A percentile compares a stretch with the other conserved stretches of the same genome.
Conservation (phyloP, 2,797 vertebrate species). For the Momotus momota region DNA sequence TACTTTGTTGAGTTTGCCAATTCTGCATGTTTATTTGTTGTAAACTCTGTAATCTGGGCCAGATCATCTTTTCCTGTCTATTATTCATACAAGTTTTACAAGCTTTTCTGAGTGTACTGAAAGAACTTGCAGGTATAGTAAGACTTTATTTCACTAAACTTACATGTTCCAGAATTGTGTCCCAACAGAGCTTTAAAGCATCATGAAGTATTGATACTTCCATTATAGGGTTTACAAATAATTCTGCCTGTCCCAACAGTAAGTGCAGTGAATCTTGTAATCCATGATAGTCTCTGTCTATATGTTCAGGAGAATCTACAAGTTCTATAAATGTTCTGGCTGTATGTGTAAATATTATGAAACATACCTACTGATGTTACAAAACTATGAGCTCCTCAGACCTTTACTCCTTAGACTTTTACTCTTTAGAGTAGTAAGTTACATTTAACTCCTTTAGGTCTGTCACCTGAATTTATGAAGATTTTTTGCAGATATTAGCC, state of each 20-base stretch:
- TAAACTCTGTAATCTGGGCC: not conserved
- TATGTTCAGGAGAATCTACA: not conserved
- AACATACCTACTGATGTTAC: not conserved
- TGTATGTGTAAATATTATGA: conserved; percentile 1
- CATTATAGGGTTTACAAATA: conserved; percentile 7
- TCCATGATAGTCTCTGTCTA: not conserved
- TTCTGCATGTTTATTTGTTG: not conserved
- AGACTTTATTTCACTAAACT: not conserved
- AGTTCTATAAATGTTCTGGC: not conserved
- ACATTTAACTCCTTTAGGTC: not conserved
- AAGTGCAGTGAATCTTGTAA: conserved; percentile 25
- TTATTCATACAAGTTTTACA: not conserved
- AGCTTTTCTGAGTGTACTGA: not conserved
- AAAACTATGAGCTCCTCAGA: not conserved
- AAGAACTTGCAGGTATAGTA: not conserved
- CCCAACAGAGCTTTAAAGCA: conserved; percentile 34
- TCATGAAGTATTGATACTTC: conserved; percentile 18
- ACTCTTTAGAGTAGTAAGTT: not conserved
- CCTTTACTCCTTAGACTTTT: not conserved
- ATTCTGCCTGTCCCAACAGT: not conserved
- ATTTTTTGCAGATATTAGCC: not conserved
- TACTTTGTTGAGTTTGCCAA: not conserved
- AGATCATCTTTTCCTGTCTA: not conserved
- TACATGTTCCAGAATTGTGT: not conserved
- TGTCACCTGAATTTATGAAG: not conserved